These are phyloP conservation scores for Spinus pinus DNA, from an alignment of 2,797 vertebrate genomes.

Conservation along the genomic window DNA sequence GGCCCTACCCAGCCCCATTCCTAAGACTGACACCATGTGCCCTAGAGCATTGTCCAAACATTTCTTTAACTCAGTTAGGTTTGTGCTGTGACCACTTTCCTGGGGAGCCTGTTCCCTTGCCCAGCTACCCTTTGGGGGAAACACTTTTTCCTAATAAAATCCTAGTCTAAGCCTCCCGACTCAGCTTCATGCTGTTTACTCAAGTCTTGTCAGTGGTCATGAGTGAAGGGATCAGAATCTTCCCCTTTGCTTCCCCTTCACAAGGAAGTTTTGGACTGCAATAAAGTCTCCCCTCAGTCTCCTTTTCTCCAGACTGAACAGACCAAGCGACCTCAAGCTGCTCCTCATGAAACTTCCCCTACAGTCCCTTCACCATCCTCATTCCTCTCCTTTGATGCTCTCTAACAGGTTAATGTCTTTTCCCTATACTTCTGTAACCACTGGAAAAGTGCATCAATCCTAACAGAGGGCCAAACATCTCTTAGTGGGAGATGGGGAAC, in stretches of 20 bases:
- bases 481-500: not conserved
- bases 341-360: not conserved
- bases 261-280: not conserved
- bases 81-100: not conserved
- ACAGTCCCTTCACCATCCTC: not conserved
- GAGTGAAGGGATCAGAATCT: rapidly evolving
- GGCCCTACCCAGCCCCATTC: not conserved
- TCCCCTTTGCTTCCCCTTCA: not conserved
- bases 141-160: not conserved
- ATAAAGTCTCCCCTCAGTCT: not conserved
- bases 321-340: not conserved
- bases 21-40: not conserved
- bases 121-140: not conserved
- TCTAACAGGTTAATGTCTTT: not conserved
- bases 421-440: not conserved
- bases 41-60: rapidly evolving
- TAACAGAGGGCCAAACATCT: not conserved
- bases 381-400: not conserved
- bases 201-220: not conserved
- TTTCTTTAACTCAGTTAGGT: not conserved
- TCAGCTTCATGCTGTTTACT: not conserved
- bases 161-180: not conserved
- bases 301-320: not conserved
- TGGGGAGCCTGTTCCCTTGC: not conserved
- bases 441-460: not conserved